phyloP scores from a whole-genome alignment of 2,888 invertebrate species.

The Euzetes globulus region DNA sequence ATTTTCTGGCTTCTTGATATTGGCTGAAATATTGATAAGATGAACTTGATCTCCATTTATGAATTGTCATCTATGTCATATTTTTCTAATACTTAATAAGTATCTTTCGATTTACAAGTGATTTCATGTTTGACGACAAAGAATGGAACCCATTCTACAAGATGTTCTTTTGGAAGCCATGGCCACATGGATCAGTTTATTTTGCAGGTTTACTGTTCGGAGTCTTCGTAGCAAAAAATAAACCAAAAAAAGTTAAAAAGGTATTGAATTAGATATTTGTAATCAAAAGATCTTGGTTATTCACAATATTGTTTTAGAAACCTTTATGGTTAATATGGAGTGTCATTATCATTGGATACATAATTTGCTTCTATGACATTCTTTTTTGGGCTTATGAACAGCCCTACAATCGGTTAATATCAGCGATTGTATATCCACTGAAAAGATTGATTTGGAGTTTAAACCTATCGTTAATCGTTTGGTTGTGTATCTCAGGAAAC shows the following conservation, averaged over 20 bases:
- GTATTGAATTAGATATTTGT: neutral
- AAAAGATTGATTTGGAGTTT: constrained; percentile 28
- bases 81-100: neutral
- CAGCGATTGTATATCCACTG: neutral
- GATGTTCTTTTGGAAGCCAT: constrained; percentile 20
- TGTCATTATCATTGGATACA: neutral
- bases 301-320: neutral
- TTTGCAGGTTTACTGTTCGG: constrained; percentile 23
- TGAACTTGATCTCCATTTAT: too few species aligned
- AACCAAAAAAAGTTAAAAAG: neutral
- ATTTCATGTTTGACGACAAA: constrained; percentile 6
- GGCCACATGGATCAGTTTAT: constrained; percentile 25
- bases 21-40: too few species aligned
- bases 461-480: constrained; percentile 5
- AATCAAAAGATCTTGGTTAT: neutral
- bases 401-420: neutral
- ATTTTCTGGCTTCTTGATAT: too few species aligned
- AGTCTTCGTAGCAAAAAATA: neutral
- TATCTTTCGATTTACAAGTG: neutral
- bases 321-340: neutral
- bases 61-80: neutral
- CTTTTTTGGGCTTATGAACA: constrained; percentile 16
- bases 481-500: constrained; percentile 32
- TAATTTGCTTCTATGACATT: constrained; percentile 2
- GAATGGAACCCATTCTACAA: neutral